Evolutionary conservation across 2,113 vertebrate species (phyloP).

Genomic region (Thamnophis sirtalis): DNA sequence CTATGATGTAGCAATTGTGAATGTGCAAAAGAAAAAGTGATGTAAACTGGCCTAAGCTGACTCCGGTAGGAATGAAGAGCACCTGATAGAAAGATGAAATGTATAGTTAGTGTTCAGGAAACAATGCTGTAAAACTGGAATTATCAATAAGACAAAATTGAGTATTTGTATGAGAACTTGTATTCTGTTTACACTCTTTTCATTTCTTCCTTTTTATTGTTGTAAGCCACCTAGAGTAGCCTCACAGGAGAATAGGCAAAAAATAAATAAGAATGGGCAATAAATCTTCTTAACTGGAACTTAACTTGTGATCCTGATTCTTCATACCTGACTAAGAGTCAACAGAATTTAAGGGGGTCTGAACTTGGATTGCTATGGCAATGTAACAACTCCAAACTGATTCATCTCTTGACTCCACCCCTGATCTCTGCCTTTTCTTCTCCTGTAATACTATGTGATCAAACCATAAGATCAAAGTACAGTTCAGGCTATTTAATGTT

Average conservation of each 20-base stretch:
- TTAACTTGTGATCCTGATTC: background rate
- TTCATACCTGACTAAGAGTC: background rate
- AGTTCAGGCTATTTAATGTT: background rate
- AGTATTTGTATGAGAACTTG: background rate
- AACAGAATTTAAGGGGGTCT: background rate
- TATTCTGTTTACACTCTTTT: background rate
- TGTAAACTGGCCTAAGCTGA: background rate
- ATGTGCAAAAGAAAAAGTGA: background rate
- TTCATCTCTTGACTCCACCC: background rate
- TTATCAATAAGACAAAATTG: background rate
- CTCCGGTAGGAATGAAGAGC: background rate
- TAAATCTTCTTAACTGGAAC: background rate
- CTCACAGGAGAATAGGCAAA: background rate
- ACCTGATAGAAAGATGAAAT: background rate
- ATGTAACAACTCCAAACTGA: background rate
- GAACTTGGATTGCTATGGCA: background rate
- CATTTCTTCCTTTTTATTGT: background rate
- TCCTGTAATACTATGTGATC: background rate
- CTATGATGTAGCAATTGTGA: background rate
- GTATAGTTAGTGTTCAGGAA: background rate
- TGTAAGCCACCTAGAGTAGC: background rate
- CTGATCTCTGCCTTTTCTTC: background rate
- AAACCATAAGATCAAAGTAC: background rate
- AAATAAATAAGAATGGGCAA: background rate
- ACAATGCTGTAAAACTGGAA: background rate